Evolutionary conservation across 2,113 vertebrate species (phyloP).

Genomic region (Cyphotilapia sp.): DNA sequence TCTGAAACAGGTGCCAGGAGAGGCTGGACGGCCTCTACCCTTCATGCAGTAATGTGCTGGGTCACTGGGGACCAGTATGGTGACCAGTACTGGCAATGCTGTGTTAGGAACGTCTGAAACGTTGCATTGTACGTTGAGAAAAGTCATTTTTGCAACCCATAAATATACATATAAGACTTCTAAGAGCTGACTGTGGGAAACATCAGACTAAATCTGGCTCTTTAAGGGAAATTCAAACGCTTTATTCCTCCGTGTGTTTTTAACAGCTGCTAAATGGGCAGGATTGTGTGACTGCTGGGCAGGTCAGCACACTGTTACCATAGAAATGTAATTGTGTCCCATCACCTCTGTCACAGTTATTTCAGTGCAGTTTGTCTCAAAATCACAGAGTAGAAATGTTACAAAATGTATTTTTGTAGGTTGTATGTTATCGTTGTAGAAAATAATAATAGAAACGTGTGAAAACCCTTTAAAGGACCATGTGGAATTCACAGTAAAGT

Average conservation of each 20-base stretch:
- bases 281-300: no score
- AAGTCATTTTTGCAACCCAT: neutral
- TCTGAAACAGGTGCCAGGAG: neutral
- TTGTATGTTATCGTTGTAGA: neutral
- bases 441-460: neutral
- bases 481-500: no score
- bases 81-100: neutral
- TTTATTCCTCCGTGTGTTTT: no score
- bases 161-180: rapidly evolving
- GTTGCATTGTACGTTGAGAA: rapidly evolving
- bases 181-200: neutral
- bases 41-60: neutral
- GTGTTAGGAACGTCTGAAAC: neutral
- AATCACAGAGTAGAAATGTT: neutral
- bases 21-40: neutral
- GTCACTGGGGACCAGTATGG: neutral
- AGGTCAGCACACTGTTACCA: no score
- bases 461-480: no score
- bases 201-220: neutral
- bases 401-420: neutral
- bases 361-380: neutral
- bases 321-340: no score
- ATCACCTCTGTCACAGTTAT: no score
- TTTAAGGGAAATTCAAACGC: rapidly evolving
- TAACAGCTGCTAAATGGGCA: no score